phyloP scores from a whole-genome alignment of 2,797 vertebrate genomes.

The Cyprinella venusta region DNA sequence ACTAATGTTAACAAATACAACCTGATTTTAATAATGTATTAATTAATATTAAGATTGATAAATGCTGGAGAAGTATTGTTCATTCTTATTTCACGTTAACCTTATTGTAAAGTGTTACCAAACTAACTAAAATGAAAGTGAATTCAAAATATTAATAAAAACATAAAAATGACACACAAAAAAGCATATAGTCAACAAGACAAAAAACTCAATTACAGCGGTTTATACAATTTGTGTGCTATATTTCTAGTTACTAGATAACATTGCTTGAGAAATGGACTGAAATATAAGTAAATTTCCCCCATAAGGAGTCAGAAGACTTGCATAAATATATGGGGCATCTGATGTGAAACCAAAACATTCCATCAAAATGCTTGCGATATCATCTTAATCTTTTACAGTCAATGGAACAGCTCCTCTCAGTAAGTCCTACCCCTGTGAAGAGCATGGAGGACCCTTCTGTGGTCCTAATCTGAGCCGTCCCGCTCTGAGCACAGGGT shows the following conservation, averaged over 20 bases:
- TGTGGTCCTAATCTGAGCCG: constrained; percentile 35
- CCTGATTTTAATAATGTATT: no score
- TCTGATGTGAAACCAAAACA: constrained; percentile 8
- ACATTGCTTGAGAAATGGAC: not conserved
- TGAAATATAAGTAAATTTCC: not conserved
- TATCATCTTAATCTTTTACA: constrained; percentile 18
- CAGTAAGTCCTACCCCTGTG: constrained; percentile 40
- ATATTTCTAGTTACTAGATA: not conserved
- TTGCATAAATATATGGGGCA: not conserved
- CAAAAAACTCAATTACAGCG: not conserved
- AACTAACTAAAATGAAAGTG: no score
- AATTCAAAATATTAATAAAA: not conserved
- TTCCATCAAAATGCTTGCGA: constrained; percentile 7
- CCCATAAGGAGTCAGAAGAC: not conserved
- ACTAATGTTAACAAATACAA: no score
- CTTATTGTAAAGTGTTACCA: no score
- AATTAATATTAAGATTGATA: no score
- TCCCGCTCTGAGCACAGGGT: constrained; percentile 32
- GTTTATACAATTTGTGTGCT: not conserved
- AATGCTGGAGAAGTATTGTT: no score
- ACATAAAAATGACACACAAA: not conserved
- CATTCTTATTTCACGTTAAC: no score
- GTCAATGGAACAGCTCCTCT: constrained; percentile 29
- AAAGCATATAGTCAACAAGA: not conserved
- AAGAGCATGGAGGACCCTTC: constrained; percentile 38